Evolutionary conservation across 2,797 vertebrate genomes (phyloP), one percentile per base, ranked within the genome.

Genomic region (Alosa sapidissima): DNA sequence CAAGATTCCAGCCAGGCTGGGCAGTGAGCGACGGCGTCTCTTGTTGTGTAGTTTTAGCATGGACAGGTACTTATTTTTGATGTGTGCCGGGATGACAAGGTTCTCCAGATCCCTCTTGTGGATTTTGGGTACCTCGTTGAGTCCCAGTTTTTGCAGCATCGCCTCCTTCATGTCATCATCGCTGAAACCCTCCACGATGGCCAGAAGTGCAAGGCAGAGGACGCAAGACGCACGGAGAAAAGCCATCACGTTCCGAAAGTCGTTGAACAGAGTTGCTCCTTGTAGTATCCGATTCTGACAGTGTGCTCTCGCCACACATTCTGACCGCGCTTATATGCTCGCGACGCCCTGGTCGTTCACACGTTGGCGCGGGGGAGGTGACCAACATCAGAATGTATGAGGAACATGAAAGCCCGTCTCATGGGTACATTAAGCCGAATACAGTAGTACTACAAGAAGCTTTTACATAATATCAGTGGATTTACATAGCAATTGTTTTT

Each of bases 1-100:
- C 88, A 98, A 91, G 89, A 98, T 98, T 83, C 97, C 96, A 1
- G 96, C 96, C 89, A 98, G 90, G 88, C 97, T 98, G 0, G 97
- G 97, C 84, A 97, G 87, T 13, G 94, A 94, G 88, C 96, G 94
- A 65, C 94, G 94, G 86, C 89, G 94, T 85, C 94, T 93, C 92
- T 95, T 95, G 89, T 93, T 93, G 89, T 82, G 85, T 81, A 92
- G 92, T 88, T 96, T 96, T 91, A 97, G 91, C 96, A 98, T 94
- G 83, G 96, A 96, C 72, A 93, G 5, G 88, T 98, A 98, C 81
- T 97, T 97, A 88, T 91, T 96, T 92, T 89, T 94, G 13, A 97
- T 72, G 0, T 95, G 95, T n/a, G 95, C 91, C 21, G 97, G 97
- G 78, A 98, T 92, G 19, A 97, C 91, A 86, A 97, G 85, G 82